Evolutionary conservation across 1,140 invertebrate genomes (phyloP).

Genomic region (Calephelis virginiensis): DNA sequence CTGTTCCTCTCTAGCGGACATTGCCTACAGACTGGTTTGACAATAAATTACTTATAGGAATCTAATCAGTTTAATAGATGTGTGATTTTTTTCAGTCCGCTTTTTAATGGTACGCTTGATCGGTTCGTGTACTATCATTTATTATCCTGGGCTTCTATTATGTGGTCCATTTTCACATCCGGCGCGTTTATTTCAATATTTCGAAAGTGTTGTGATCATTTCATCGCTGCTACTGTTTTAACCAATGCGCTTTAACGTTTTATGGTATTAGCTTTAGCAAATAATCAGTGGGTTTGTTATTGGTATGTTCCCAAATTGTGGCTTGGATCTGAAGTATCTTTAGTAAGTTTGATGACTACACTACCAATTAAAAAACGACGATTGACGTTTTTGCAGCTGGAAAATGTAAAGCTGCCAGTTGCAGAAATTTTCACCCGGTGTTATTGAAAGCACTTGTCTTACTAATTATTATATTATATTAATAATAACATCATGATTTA

Average conservation of each 20-base stretch:
- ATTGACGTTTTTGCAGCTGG: too few species aligned
- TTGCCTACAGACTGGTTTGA: conserved; percentile 64
- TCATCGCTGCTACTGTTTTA: neutral
- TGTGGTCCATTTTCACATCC: conserved; percentile 19
- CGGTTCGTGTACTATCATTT: conserved; percentile 36
- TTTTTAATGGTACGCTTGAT: conserved; percentile 54
- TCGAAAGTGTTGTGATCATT: neutral
- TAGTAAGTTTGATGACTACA: too few species aligned
- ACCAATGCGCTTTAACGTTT: neutral
- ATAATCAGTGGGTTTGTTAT: too few species aligned
- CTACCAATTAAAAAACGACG: too few species aligned
- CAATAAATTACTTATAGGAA: conserved; percentile 76
- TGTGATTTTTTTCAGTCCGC: conserved; percentile 63
- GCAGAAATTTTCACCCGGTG: too few species aligned
- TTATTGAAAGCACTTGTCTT: too few species aligned
- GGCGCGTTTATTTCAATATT: conserved; percentile 20
- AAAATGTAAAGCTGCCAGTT: too few species aligned
- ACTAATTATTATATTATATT: too few species aligned
- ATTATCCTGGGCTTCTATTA: conserved; percentile 26
- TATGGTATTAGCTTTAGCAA: neutral
- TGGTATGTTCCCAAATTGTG: too few species aligned
- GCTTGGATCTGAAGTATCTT: too few species aligned
- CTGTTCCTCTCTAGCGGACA: conserved; percentile 63
- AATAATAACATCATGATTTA: too few species aligned
- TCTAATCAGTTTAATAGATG: conserved; percentile 76